phyloP scores from a whole-genome alignment of 2,797 vertebrate genomes.

The Acipenser transmontanus region DNA sequence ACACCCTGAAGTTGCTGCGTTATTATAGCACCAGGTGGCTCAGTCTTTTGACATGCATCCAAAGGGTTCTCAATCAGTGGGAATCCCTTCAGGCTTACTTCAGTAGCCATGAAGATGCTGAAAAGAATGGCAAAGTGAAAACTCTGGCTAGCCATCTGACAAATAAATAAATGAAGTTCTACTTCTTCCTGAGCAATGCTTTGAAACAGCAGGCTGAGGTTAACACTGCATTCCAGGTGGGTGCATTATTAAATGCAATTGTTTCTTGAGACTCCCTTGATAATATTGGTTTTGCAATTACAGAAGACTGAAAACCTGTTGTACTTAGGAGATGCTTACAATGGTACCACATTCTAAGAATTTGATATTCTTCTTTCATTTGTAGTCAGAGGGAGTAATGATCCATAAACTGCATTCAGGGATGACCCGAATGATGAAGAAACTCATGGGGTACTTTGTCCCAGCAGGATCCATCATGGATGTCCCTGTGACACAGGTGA shows the following conservation, averaged over 20 bases:
- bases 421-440: too few relatives aligned
- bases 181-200: slow-evolving; percentile 18
- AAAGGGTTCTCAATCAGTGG: slow-evolving; percentile 21
- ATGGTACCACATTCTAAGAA: too few relatives aligned
- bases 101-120: slow-evolving; percentile 5
- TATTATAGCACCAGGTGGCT: slow-evolving; percentile 23
- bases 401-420: too few relatives aligned
- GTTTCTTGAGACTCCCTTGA: too few relatives aligned
- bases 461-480: too few relatives aligned
- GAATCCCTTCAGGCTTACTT: slow-evolving; percentile 20
- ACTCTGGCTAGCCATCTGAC: slow-evolving; percentile 12
- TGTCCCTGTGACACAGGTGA: too few relatives aligned
- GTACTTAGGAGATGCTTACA: too few relatives aligned
- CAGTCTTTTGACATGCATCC: slow-evolving; percentile 20
- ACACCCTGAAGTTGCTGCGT: slow-evolving; percentile 20
- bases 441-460: too few relatives aligned
- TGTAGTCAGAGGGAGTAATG: too few relatives aligned
- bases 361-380: too few relatives aligned
- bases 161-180: slow-evolving; percentile 8
- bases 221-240: slow-evolving; percentile 19
- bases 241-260: neutral
- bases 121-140: slow-evolving; percentile 13
- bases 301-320: too few relatives aligned
- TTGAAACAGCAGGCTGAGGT: slow-evolving; percentile 18
- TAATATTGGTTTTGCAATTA: too few relatives aligned